phyloP scores from a whole-genome alignment of 1,140 invertebrate species.

The Orchesella cincta region DNA sequence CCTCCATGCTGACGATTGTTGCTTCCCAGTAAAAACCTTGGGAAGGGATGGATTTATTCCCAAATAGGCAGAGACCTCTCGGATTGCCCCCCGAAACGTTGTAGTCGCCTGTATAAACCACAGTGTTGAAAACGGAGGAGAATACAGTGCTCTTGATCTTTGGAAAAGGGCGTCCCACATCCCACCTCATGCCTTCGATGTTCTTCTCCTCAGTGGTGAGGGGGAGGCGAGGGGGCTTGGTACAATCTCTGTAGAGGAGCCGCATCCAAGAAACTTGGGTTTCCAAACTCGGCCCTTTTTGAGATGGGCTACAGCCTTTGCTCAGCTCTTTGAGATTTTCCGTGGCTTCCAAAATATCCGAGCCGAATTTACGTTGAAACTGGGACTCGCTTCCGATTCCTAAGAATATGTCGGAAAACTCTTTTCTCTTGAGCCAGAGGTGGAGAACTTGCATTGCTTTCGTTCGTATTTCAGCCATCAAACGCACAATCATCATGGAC shows the following conservation, averaged over 20 bases:
- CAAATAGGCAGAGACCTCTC: background rate
- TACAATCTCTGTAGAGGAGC: conserved; percentile 58
- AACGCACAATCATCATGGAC: conserved; percentile 54
- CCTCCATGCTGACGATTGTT: background rate
- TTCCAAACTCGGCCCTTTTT: conserved; percentile 53
- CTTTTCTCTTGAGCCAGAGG: conserved; percentile 53
- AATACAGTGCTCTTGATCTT: background rate
- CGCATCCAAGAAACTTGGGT: conserved; percentile 54
- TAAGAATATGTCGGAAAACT: conserved; percentile 56
- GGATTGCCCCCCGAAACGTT: conserved; percentile 7
- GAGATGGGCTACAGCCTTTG: conserved; percentile 56
- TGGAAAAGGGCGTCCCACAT: background rate
- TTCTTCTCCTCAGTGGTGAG: background rate
- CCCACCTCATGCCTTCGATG: background rate
- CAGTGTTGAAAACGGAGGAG: background rate
- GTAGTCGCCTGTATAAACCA: conserved; percentile 16
- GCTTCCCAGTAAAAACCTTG: conserved; percentile 4
- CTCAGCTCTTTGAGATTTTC: conserved; percentile 57
- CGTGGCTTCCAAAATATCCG: conserved; percentile 52
- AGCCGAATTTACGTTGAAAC: background rate
- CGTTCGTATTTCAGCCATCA: conserved; percentile 56
- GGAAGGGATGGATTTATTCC: background rate
- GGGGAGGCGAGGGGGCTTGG: conserved; percentile 54
- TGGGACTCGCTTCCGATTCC: conserved; percentile 2
- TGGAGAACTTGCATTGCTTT: conserved; percentile 52